These are phyloP conservation scores for Puffinus mauretanicus DNA, from an alignment of 2,113 vertebrate genomes.

Conservation along the genomic window DNA sequence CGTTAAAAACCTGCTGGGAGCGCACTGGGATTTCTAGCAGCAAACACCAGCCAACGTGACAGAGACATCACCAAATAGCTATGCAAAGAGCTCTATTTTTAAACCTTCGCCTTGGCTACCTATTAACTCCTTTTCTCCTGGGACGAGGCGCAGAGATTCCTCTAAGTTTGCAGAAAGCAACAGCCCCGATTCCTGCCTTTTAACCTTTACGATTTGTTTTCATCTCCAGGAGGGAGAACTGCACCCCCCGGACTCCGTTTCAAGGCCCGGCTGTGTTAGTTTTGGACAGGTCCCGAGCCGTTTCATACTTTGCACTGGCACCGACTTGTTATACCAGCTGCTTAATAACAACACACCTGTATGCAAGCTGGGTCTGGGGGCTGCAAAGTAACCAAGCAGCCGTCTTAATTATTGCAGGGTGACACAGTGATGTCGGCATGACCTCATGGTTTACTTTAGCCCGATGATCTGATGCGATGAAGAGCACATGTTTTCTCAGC, in stretches of 20 bases:
- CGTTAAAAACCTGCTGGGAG: slow-evolving; percentile 7
- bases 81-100: slow-evolving; percentile 63
- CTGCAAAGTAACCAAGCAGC: slow-evolving; percentile 11
- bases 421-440: slow-evolving; percentile 58
- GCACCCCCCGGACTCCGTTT: slow-evolving; percentile 32
- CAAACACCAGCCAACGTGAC: not conserved
- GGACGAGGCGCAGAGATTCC: slow-evolving; percentile 31
- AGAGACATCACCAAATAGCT: slow-evolving; percentile 53
- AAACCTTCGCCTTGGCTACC: slow-evolving; percentile 43
- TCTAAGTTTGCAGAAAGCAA: not conserved
- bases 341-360: slow-evolving; percentile 76
- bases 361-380: slow-evolving; percentile 24
- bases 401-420: slow-evolving; percentile 57
- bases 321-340: slow-evolving; percentile 74
- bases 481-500: slow-evolving; percentile 68
- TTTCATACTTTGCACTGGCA: slow-evolving; percentile 62
- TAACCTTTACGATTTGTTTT: slow-evolving; percentile 71
- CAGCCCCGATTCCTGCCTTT: slow-evolving; percentile 5
- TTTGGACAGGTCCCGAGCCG: slow-evolving; percentile 54
- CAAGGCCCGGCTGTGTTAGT: slow-evolving; percentile 58
- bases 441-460: slow-evolving; percentile 71
- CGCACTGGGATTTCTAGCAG: not conserved
- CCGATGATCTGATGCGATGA: not conserved
- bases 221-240: slow-evolving; percentile 52
- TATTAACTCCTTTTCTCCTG: slow-evolving; percentile 45